Evolutionary conservation across 2,797 vertebrate genomes (phyloP).

Genomic region (Rhinella marina): DNA sequence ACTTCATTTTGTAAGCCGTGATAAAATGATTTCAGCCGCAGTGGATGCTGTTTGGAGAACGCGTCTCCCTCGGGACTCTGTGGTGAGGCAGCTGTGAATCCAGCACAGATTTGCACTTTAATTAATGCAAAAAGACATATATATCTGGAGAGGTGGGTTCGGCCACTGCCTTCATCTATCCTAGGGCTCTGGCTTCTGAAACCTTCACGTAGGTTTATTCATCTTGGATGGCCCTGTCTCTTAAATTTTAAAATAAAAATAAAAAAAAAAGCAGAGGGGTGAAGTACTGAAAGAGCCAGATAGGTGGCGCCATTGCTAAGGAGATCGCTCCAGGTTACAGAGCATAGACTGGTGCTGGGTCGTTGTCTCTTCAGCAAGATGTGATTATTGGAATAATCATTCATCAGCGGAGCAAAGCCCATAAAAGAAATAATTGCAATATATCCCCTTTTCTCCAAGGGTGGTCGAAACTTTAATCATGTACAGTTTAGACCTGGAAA

Average conservation of each 20-base stretch:
- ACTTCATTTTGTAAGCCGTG: constrained; percentile 59
- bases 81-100: constrained; percentile 36
- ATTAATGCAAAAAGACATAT: constrained; percentile 40
- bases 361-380: constrained; percentile 11
- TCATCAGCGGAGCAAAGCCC: constrained; percentile 9
- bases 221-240: not conserved
- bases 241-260: not conserved
- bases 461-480: constrained; percentile 27
- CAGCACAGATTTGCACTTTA: constrained; percentile 54
- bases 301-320: constrained; percentile 4
- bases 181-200: not conserved
- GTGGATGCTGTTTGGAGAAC: constrained; percentile 44
- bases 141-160: not conserved
- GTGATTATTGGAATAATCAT: constrained; percentile 38
- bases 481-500: constrained; percentile 16
- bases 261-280: not conserved
- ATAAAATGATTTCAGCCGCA: constrained; percentile 58
- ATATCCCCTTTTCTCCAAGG: constrained; percentile 32
- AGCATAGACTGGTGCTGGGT: not conserved
- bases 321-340: not conserved
- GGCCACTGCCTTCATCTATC: not conserved
- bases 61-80: constrained; percentile 39
- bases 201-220: not conserved
- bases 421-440: constrained; percentile 8
- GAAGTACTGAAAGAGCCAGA: not conserved